phyloP scores from a whole-genome alignment of 2,113 vertebrate genomes.

The Oncorhynchus tshawytscha region DNA sequence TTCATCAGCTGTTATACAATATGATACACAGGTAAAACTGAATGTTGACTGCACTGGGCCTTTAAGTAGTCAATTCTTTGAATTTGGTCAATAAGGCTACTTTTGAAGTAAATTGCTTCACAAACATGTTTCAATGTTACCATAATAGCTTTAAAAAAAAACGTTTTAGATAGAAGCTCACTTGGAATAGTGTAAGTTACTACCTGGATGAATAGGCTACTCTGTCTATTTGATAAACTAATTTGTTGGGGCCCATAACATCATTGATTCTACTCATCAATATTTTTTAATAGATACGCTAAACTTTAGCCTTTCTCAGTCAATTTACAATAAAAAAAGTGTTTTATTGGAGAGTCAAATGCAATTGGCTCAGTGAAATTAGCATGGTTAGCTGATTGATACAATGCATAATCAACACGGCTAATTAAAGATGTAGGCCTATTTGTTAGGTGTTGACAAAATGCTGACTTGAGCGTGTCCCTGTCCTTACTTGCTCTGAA shows the following conservation, averaged over 20 bases:
- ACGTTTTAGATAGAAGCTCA: too few relatives aligned
- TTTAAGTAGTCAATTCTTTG: too few relatives aligned
- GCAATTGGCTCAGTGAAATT: background rate
- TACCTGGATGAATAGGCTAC: background rate
- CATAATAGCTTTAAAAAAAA: too few relatives aligned
- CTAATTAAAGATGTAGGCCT: background rate
- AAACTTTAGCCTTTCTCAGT: background rate
- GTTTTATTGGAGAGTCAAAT: constrained; percentile 10
- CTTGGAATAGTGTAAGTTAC: too few relatives aligned
- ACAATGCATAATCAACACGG: background rate
- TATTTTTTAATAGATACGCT: background rate
- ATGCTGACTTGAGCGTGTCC: constrained; percentile 41
- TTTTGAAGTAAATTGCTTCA: too few relatives aligned
- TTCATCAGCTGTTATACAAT: too few relatives aligned
- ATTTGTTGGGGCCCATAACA: background rate
- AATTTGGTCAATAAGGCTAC: too few relatives aligned
- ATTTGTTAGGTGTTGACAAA: constrained; percentile 27
- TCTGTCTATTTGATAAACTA: background rate
- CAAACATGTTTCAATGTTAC: too few relatives aligned
- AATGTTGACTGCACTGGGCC: too few relatives aligned
- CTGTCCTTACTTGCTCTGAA: constrained; percentile 9
- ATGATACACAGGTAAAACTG: too few relatives aligned
- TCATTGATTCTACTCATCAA: background rate
- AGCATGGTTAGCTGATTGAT: constrained; percentile 11
- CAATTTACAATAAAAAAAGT: background rate